Evolutionary conservation across 2,797 vertebrate genomes (phyloP).

Genomic region (Lagodon rhomboides): DNA sequence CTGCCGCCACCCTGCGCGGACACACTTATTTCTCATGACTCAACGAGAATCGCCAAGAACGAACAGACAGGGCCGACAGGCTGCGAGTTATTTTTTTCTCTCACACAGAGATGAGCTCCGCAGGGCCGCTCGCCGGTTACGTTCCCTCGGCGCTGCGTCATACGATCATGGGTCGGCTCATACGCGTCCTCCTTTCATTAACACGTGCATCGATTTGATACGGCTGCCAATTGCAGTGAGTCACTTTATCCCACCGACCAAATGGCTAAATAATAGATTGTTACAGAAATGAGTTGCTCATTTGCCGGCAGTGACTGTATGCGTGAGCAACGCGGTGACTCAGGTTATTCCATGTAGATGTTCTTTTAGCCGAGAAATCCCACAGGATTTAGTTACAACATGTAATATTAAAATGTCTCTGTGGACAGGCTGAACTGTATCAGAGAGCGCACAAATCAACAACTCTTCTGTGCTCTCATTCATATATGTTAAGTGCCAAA

Average conservation of each 20-base stretch:
- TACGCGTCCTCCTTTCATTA: background rate
- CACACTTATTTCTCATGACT: constrained; percentile 42
- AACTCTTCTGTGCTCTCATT: background rate
- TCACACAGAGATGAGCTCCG: constrained; percentile 50
- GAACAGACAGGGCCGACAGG: constrained; percentile 47
- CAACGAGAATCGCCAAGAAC: constrained; percentile 58
- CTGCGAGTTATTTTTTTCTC: constrained; percentile 20
- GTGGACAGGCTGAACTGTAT: background rate
- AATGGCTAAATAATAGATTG: background rate
- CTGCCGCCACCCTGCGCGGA: background rate
- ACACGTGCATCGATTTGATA: background rate
- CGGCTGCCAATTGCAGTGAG: background rate
- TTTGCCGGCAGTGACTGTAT: background rate
- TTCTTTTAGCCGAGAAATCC: background rate
- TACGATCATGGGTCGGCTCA: background rate
- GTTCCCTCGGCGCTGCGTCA: background rate
- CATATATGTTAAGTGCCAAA: background rate
- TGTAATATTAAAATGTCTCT: background rate
- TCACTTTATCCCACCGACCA: background rate
- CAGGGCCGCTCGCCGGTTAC: constrained; percentile 39
- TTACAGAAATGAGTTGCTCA: constrained; percentile 6
- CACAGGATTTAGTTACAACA: no score
- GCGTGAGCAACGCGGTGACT: background rate
- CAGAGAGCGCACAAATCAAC: background rate
- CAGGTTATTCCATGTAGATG: background rate